Percentiles rank a stretch among this genome's conserved stretches.
Conservation (phyloP, 23 tunicate genomes). For the Ciona savignyi region DNA sequence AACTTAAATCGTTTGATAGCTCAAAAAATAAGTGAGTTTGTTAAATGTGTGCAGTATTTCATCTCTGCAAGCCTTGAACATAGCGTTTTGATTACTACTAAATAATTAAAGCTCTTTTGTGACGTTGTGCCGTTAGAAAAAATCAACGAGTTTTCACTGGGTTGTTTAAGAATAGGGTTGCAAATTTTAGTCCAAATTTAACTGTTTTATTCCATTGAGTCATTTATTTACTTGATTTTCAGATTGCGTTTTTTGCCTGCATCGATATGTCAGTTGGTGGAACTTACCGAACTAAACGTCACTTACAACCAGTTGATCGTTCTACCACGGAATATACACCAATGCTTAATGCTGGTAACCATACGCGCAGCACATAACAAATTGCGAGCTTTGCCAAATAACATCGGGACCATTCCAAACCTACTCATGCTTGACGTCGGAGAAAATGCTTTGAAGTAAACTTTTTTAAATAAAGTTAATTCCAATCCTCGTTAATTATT, state of each 20-base stretch:
- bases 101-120: too few relatives aligned
- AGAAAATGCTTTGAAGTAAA: constrained; percentile 48
- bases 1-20: constrained; percentile 33
- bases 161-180: too few relatives aligned
- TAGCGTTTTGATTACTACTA: too few relatives aligned
- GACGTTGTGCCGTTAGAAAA: too few relatives aligned
- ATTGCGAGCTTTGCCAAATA: constrained; percentile 44
- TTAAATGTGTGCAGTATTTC: too few relatives aligned
- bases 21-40: constrained; percentile 73
- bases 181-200: too few relatives aligned
- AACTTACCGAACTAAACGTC: constrained; percentile 35
- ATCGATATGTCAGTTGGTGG: constrained; percentile 12
- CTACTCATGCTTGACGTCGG: constrained; percentile 56
- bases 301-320: constrained; percentile 49
- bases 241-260: constrained; percentile 61
- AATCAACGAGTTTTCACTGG: too few relatives aligned
- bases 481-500: background rate
- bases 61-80: too few relatives aligned
- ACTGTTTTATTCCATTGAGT: too few relatives aligned
- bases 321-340: constrained; percentile 45
- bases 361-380: constrained; percentile 61
- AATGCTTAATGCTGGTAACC: constrained; percentile 30
- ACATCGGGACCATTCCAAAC: constrained; percentile 52
- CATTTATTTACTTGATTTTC: constrained; percentile 2
- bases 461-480: background rate